These are phyloP conservation scores for Xylocopa sonorina DNA, from an alignment of 1,140 invertebrate species.

Conservation along the genomic window DNA sequence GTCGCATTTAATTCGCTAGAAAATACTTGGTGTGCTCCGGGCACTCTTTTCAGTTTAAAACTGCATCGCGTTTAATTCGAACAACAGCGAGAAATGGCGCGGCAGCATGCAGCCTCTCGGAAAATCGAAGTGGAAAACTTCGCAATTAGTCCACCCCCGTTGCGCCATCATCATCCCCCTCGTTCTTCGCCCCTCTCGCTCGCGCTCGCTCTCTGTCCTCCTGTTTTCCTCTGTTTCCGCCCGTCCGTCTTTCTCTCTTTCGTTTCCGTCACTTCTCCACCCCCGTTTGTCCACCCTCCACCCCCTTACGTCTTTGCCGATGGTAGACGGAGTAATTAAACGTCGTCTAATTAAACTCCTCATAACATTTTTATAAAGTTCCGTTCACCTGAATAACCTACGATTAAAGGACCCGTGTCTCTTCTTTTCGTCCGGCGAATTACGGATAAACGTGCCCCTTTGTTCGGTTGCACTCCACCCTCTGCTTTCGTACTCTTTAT, in stretches of 20 bases:
- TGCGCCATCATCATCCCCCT: slow-evolving; percentile 12
- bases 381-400: slow-evolving; percentile 46
- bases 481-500: too few relatives aligned
- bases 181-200: not conserved
- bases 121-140: slow-evolving; percentile 76
- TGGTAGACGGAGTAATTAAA: slow-evolving; percentile 73
- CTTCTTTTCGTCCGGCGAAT: not conserved
- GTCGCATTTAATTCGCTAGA: slow-evolving; percentile 68
- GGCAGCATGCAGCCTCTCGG: slow-evolving; percentile 63
- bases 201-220: not conserved
- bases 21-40: slow-evolving; percentile 65
- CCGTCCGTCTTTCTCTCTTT: too few relatives aligned
- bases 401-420: slow-evolving; percentile 10
- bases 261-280: slow-evolving; percentile 24
- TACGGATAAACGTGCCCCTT: slow-evolving; percentile 15
- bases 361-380: slow-evolving; percentile 80
- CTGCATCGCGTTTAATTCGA: slow-evolving; percentile 72
- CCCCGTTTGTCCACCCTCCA: not conserved
- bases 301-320: slow-evolving; percentile 27
- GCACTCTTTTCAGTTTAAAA: slow-evolving; percentile 70
- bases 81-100: slow-evolving; percentile 69
- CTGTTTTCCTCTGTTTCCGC: slow-evolving; percentile 30
- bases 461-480: not conserved
- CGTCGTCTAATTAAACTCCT: slow-evolving; percentile 74
- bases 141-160: slow-evolving; percentile 71